Evolutionary conservation across 2,113 vertebrate genomes (phyloP).

Genomic region (Kobus ellipsiprymnus): DNA sequence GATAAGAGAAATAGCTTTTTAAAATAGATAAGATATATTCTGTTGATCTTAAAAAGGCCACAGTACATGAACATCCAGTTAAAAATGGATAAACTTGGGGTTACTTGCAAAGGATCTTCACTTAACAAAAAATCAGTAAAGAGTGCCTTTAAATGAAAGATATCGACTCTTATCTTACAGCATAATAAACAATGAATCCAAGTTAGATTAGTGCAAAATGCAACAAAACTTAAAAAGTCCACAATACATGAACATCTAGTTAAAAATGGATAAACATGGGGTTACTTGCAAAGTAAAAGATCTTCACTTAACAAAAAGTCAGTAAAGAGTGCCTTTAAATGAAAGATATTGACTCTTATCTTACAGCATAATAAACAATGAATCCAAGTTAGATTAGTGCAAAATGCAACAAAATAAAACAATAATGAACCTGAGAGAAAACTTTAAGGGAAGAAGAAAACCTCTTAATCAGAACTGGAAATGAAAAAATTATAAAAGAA

Average conservation of each 20-base stretch:
- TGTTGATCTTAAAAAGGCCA: neutral
- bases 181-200: neutral
- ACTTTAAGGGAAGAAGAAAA: neutral
- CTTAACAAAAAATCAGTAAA: neutral
- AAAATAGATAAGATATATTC: neutral
- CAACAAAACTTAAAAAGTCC: neutral
- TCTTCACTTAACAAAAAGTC: slow-evolving; percentile 1
- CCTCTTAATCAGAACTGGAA: neutral
- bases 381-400: neutral
- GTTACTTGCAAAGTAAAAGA: neutral
- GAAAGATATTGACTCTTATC: neutral
- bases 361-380: neutral
- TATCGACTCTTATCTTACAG: neutral
- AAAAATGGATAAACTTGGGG: neutral
- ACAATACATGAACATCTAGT: neutral
- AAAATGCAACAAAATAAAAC: neutral
- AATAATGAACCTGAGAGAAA: neutral
- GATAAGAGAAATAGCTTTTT: neutral
- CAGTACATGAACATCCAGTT: neutral
- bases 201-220: neutral
- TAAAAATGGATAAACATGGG: neutral
- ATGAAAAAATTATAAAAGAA: neutral
- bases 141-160: neutral
- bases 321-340: neutral
- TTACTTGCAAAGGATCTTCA: neutral